Evolutionary conservation across 64 coral and sea anemone species (phyloP).

Genomic region (Montipora cactus): DNA sequence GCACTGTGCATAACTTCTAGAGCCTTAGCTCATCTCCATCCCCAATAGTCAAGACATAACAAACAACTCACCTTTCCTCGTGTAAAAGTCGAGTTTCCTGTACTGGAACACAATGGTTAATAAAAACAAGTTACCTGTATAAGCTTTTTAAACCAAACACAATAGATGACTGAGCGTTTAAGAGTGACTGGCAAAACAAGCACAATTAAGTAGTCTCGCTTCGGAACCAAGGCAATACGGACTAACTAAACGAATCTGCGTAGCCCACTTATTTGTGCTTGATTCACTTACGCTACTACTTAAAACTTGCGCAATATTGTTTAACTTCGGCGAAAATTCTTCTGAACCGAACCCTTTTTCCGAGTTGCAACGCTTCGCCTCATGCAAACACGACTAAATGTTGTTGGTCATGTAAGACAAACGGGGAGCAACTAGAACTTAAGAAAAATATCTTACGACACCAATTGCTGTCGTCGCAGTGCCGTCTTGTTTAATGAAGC

Average conservation of each 20-base stretch:
- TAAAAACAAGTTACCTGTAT: conserved; percentile 57
- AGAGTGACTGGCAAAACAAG: not conserved
- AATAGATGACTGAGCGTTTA: not conserved
- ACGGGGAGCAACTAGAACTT: not conserved
- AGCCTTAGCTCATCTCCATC: not conserved
- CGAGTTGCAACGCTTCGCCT: not conserved
- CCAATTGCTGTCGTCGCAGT: not conserved
- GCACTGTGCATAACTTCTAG: not conserved
- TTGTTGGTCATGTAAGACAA: not conserved
- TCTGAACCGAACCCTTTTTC: not conserved
- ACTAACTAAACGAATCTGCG: not conserved
- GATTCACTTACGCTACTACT: not conserved
- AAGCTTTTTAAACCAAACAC: conserved; percentile 13
- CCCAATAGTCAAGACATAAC: too few relatives aligned
- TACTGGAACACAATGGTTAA: conserved; percentile 60
- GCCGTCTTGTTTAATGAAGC: not conserved
- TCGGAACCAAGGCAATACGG: not conserved
- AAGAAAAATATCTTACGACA: not conserved
- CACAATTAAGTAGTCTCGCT: not conserved
- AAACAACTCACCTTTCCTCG: conserved; percentile 12
- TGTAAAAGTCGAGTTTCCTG: conserved; percentile 4
- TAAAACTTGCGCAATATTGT: not conserved
- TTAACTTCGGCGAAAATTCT: not conserved
- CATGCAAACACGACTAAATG: not conserved
- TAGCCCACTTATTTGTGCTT: not conserved